phyloP scores from a whole-genome alignment of 2,888 invertebrate species.

The Gibbula magus region DNA sequence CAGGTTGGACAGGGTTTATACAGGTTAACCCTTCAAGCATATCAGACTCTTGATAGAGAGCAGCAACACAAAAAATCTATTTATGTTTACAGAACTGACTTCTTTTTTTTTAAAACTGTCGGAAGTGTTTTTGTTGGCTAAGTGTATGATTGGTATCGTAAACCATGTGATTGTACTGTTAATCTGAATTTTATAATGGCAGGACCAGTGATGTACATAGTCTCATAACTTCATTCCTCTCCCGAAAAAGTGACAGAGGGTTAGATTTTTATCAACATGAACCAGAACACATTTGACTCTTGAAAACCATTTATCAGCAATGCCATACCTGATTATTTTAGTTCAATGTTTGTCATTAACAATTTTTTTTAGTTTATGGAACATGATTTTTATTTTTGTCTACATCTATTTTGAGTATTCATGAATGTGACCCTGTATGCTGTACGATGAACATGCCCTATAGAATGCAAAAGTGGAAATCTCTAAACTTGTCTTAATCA shows the following conservation, averaged over 20 bases:
- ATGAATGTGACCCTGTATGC: too few relatives aligned
- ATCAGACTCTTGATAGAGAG: not conserved
- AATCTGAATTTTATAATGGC: constrained; percentile 21
- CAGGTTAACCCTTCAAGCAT: not conserved
- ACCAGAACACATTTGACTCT: too few relatives aligned
- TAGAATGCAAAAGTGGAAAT: too few relatives aligned
- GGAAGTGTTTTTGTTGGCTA: constrained; percentile 13
- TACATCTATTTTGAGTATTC: too few relatives aligned
- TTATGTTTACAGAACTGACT: constrained; percentile 13
- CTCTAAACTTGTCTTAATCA: too few relatives aligned
- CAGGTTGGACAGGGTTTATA: not conserved
- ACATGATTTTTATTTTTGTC: too few relatives aligned
- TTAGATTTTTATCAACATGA: not conserved
- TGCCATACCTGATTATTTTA: too few relatives aligned
- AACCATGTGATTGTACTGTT: constrained; percentile 1
- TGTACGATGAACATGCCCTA: too few relatives aligned
- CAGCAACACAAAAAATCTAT: constrained; percentile 8
- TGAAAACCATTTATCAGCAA: too few relatives aligned
- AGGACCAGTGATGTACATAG: constrained; percentile 22
- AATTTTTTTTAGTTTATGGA: too few relatives aligned
- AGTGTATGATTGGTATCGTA: not conserved
- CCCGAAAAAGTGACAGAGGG: not conserved
- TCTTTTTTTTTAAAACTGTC: not conserved
- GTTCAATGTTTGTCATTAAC: too few relatives aligned
- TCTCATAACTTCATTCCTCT: constrained; percentile 19